Evolutionary conservation across 2,113 vertebrate species (phyloP), one percentile per base, ranked within the genome.

Genomic region (Hymenochirus boettgeri): DNA sequence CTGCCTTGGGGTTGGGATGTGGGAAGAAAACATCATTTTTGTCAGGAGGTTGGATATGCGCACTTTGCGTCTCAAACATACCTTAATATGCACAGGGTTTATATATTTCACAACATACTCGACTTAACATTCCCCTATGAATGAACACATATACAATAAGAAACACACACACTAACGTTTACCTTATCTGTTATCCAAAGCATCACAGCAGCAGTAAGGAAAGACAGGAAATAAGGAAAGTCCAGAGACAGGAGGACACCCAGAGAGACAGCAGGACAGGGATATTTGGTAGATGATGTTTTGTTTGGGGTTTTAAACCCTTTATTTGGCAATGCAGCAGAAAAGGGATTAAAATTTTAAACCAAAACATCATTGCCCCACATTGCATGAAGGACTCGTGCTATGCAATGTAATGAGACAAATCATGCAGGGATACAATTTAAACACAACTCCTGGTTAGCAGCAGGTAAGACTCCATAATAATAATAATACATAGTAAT

Each of bases 311-410:
- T 37, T 50, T 25, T 35, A 65, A 65, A 39, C 54, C 54, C 37
- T 57, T 50, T 25, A 29, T 24, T 25, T 18, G 7, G 18, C 11
- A 3, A 18, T n/a, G n/a, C n/a, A n/a, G 26, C n/a, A 18, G 4
- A 13, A 56, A 63, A 63, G 63, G 63, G 63, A 42, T 65, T 50
- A 65, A 57, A 65, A 35, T 37, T 50, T 9, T n/a, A 18, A 60
- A 5, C 4, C 8, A 60, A 67, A 69, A 69, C 65, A 58, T 66
- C 31, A 27, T n/a, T 18, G n/a, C 23, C 54, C 54, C 57, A 15
- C 18, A 69, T 29, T 52, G 57, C 65, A 69, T 53, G 51, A 69
- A 60, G 35, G 53, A 39, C 13, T 10, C 65, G 60, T 53, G 31
- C 56, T 27, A 69, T 60, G 65, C 65, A 60, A 31, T 53, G 35